A percentile compares a stretch with the other conserved stretches of the same genome.
phyloP scores from a whole-genome alignment of 2,888 invertebrate genomes.

The Tachina grossa region DNA sequence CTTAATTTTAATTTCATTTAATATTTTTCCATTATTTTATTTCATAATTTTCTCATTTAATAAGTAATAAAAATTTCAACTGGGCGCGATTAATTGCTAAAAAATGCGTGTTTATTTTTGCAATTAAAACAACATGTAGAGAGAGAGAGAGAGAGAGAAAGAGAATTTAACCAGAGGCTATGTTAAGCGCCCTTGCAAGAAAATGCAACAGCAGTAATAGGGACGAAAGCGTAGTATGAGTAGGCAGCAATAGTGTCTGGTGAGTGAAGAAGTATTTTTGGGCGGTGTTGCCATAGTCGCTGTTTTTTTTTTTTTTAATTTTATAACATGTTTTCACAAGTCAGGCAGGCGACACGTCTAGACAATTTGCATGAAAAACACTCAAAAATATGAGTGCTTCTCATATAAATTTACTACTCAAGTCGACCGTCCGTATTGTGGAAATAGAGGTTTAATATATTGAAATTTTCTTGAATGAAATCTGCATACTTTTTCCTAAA shows the following conservation, averaged over 20 bases:
- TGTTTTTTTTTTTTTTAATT: no score
- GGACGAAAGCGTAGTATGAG: background rate
- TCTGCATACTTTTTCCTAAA: no score
- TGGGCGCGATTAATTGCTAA: constrained; percentile 71
- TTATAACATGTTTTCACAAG: no score
- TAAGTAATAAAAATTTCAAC: constrained; percentile 69
- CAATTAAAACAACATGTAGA: constrained; percentile 71
- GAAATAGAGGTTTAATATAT: no score
- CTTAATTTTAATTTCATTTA: constrained; percentile 53
- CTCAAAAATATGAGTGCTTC: no score
- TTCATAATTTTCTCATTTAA: constrained; percentile 70
- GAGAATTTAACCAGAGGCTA: constrained; percentile 42
- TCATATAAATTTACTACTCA: no score
- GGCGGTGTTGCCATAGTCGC: no score
- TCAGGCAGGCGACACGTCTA: no score
- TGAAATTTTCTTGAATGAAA: no score
- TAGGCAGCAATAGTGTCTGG: constrained; percentile 54
- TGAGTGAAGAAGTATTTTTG: constrained; percentile 45
- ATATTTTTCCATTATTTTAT: constrained; percentile 58
- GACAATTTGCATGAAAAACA: no score
- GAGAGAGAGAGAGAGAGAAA: constrained; percentile 37
- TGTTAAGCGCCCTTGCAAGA: constrained; percentile 9
- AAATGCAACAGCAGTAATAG: constrained; percentile 28
- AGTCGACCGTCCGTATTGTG: no score
- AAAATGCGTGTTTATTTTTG: constrained; percentile 74